Evolutionary conservation across 2,797 vertebrate species (phyloP).

Genomic region (Trachops cirrhosus): DNA sequence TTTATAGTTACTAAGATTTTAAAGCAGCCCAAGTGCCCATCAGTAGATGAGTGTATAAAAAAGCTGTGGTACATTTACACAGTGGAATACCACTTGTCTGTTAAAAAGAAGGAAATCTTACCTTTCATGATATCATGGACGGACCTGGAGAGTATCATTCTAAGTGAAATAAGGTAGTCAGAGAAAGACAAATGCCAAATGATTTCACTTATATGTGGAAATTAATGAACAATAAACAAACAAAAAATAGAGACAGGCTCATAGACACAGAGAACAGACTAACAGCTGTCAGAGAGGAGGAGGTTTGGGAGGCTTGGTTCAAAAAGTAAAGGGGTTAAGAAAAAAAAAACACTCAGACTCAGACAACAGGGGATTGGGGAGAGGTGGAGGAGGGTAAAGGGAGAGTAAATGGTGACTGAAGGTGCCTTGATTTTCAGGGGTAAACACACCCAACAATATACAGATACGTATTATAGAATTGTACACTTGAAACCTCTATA

Average conservation of each 20-base stretch:
- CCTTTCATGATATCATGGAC: not conserved
- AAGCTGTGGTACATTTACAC: not conserved
- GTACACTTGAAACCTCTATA: not conserved
- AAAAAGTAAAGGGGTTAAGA: not conserved
- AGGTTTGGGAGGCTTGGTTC: not conserved
- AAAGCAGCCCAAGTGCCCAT: not conserved
- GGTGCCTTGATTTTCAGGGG: not conserved
- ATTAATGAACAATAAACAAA: not conserved
- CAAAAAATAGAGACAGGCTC: not conserved
- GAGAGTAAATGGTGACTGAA: not conserved
- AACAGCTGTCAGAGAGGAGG: not conserved
- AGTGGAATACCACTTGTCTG: not conserved
- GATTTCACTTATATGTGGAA: not conserved
- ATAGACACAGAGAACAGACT: not conserved
- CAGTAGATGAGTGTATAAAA: not conserved
- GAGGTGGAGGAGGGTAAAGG: too few species aligned
- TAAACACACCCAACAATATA: not conserved
- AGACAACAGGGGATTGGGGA: not conserved
- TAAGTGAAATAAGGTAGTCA: not conserved
- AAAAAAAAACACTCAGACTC: not conserved
- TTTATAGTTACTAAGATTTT: not conserved
- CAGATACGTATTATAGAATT: not conserved
- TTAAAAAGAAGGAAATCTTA: not conserved
- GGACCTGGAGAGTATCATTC: not conserved
- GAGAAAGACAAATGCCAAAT: not conserved